Conservation (phyloP, 2,888 invertebrate species). For the Acrobasis repandana region DNA sequence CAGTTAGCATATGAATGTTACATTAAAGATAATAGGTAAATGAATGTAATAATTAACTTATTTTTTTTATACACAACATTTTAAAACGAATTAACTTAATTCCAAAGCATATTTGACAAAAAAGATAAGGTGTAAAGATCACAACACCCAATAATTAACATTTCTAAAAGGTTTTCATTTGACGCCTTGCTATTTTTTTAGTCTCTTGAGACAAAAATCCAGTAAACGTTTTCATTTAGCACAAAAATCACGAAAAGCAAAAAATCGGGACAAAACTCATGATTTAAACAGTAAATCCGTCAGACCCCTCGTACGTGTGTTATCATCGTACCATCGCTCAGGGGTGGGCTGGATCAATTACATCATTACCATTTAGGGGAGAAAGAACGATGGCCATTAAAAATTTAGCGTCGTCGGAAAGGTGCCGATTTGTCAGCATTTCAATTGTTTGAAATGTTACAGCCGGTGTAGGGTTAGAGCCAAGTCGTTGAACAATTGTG, state of each 20-base stretch:
- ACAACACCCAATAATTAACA: too few species aligned
- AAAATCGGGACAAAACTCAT: slow-evolving; percentile 12
- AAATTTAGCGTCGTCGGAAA: slow-evolving; percentile 21
- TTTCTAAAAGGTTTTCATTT: not conserved
- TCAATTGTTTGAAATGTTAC: slow-evolving; percentile 12
- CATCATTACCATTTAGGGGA: slow-evolving; percentile 41
- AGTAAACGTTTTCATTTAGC: not conserved
- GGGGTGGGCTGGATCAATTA: slow-evolving; percentile 30
- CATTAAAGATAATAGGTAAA: too few species aligned
- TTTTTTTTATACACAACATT: too few species aligned
- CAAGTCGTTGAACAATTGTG: not conserved
- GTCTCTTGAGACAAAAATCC: slow-evolving; percentile 1
- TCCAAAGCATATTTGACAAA: not conserved
- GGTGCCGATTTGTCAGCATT: slow-evolving; percentile 23
- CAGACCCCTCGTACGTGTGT: slow-evolving; percentile 40
- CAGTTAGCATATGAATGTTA: too few species aligned
- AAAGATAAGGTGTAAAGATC: not conserved
- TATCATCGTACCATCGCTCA: slow-evolving; percentile 39
- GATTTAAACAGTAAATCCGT: slow-evolving; percentile 20
- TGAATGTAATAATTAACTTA: too few species aligned
- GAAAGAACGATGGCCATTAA: slow-evolving; percentile 24
- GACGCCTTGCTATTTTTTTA: not conserved
- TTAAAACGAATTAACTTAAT: not conserved
- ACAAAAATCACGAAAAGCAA: not conserved
- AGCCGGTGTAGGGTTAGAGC: not conserved